Evolutionary conservation across 2,113 vertebrate genomes (phyloP).

Genomic region (Tenrec ecaudatus): DNA sequence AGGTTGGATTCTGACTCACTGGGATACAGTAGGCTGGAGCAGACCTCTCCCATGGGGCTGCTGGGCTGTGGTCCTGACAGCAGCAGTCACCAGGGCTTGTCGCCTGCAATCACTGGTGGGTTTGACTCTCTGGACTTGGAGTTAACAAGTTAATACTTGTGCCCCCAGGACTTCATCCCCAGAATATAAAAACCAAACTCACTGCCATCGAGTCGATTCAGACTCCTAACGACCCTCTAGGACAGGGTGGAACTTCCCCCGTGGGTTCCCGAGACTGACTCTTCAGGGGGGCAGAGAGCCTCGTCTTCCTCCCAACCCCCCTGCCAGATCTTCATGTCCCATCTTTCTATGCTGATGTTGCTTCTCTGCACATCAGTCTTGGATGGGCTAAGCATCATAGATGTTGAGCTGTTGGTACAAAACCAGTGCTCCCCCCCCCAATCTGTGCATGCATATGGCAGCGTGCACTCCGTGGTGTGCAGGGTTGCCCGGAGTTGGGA

Average conservation of each 20-base stretch:
- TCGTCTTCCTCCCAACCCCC: too few species aligned
- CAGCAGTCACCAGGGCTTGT: neutral
- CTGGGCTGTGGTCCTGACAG: neutral
- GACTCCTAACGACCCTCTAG: too few species aligned
- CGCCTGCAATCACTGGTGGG: neutral
- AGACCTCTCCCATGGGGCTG: neutral
- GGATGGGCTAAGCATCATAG: neutral
- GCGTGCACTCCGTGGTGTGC: too few species aligned
- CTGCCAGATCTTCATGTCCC: neutral
- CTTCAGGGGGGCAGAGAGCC: too few species aligned
- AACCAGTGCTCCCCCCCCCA: neutral
- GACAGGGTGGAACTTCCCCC: too few species aligned
- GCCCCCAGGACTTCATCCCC: neutral
- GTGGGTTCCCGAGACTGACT: too few species aligned
- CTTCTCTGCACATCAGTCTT: neutral
- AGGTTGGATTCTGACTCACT: neutral
- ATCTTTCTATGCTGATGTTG: accelerated
- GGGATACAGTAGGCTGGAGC: neutral
- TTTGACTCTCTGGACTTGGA: neutral
- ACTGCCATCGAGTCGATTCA: neutral
- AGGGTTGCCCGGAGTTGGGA: too few species aligned
- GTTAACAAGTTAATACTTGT: neutral
- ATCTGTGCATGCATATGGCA: neutral
- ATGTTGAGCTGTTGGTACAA: neutral
- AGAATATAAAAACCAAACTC: too few species aligned